These are phyloP conservation scores for Mizuhopecten yessoensis DNA, from an alignment of 1,140 invertebrate species.

Conservation along the genomic window DNA sequence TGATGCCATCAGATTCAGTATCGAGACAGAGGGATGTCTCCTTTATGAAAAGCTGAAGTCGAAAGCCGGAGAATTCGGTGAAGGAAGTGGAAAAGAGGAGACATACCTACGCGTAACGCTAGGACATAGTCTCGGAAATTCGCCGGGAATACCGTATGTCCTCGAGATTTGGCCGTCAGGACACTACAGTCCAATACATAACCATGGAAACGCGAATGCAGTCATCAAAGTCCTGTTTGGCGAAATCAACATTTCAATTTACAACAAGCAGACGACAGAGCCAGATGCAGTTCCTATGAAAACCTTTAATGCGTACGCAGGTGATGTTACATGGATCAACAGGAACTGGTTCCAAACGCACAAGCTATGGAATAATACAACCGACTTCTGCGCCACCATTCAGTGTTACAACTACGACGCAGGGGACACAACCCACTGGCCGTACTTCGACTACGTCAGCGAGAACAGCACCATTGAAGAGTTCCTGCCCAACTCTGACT, in stretches of 20 bases:
- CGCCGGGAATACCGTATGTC: conserved; percentile 46
- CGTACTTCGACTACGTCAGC: conserved; percentile 47
- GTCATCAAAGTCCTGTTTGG: conserved; percentile 47
- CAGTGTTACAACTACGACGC: conserved; percentile 44
- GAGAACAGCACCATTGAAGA: conserved; percentile 42
- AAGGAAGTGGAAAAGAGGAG: neutral
- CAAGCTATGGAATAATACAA: neutral
- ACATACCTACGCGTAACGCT: conserved; percentile 44
- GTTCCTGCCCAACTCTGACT: conserved; percentile 41
- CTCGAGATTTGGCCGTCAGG: conserved; percentile 36
- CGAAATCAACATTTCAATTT: conserved; percentile 26
- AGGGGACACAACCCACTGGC: conserved; percentile 48
- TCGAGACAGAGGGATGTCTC: conserved; percentile 43
- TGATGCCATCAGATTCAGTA: conserved; percentile 47
- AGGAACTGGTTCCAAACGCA: conserved; percentile 46
- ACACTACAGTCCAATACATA: conserved; percentile 42
- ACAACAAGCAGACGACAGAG: conserved; percentile 21
- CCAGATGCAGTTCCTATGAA: neutral
- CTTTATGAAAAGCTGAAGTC: neutral
- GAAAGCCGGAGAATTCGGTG: conserved; percentile 39
- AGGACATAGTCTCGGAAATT: conserved; percentile 45
- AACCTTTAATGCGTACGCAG: neutral
- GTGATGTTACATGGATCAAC: conserved; percentile 15
- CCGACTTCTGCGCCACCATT: neutral
- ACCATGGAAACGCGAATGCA: conserved; percentile 48